A percentile compares a stretch with the other conserved stretches of the same genome.
Evolutionary conservation across 2,797 vertebrate genomes (phyloP).

Genomic region (Smutsia gigantea): DNA sequence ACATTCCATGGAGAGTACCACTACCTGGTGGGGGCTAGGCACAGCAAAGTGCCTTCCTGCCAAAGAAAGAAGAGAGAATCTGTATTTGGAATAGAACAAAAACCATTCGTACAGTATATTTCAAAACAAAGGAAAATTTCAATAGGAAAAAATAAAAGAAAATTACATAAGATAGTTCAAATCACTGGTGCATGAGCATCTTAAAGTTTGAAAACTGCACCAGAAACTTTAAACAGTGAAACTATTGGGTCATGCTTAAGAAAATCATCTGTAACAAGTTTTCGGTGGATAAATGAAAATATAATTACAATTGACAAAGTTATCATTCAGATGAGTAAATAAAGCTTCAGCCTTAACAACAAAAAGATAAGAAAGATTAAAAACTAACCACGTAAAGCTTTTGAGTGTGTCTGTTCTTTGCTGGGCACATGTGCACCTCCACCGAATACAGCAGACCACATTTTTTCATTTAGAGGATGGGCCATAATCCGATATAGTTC

Average conservation of each 20-base stretch:
- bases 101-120: slow-evolving; percentile 65
- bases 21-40: slow-evolving; percentile 91
- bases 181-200: not conserved
- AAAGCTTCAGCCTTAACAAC: not conserved
- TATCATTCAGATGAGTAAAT: slow-evolving; percentile 55
- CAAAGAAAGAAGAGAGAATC: slow-evolving; percentile 88
- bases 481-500: slow-evolving; percentile 95
- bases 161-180: slow-evolving; percentile 46
- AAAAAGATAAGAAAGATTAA: not conserved
- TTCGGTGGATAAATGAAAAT: slow-evolving; percentile 58
- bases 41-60: slow-evolving; percentile 91
- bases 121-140: slow-evolving; percentile 63
- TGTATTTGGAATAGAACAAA: slow-evolving; percentile 84
- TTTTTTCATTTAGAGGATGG: slow-evolving; percentile 95
- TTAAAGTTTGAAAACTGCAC: slow-evolving; percentile 52
- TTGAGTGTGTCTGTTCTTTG: slow-evolving; percentile 86
- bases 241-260: slow-evolving; percentile 34
- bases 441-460: slow-evolving; percentile 97
- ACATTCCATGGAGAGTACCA: slow-evolving; percentile 92
- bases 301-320: slow-evolving; percentile 47
- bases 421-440: slow-evolving; percentile 91
- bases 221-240: slow-evolving; percentile 44
- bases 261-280: slow-evolving; percentile 40
- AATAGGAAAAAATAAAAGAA: slow-evolving; percentile 50
- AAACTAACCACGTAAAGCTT: slow-evolving; percentile 89